Percentiles rank a stretch among this genome's conserved stretches.
These are phyloP conservation scores for Hirtodrosophila trivittata DNA, from an alignment of 2,888 invertebrate genomes.

Conservation along the genomic window DNA sequence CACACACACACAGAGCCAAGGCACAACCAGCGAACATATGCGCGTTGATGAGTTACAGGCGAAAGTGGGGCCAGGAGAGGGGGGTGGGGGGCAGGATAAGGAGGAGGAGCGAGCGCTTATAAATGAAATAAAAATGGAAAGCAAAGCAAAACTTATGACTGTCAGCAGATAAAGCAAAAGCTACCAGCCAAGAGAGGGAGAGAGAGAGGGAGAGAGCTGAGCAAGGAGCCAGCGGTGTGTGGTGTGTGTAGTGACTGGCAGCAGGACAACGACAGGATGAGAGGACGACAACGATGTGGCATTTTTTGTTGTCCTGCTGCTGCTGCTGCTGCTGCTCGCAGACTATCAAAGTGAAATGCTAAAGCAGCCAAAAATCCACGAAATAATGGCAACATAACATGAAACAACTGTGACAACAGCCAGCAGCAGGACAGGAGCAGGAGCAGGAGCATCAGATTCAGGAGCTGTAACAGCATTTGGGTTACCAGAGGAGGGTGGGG, in stretches of 20 bases:
- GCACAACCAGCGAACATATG: constrained; percentile 65
- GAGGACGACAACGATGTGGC: constrained; percentile 28
- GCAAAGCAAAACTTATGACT: constrained; percentile 80
- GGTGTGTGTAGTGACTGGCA: background rate
- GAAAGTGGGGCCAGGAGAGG: background rate
- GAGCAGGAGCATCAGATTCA: background rate
- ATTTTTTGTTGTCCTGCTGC: constrained; percentile 11
- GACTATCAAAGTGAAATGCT: constrained; percentile 81
- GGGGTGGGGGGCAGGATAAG: background rate
- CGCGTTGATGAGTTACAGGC: constrained; percentile 76
- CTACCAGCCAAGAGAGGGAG: constrained; percentile 63
- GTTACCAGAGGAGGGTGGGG: background rate
- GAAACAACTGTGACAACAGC: constrained; percentile 79
- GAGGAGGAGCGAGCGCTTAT: constrained; percentile 55
- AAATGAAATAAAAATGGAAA: constrained; percentile 79
- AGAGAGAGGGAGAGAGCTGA: constrained; percentile 9
- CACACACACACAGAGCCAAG: constrained; percentile 21
- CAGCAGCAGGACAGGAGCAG: constrained; percentile 2
- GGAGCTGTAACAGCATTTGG: background rate
- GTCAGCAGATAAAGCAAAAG: constrained; percentile 79
- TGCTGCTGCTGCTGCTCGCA: constrained; percentile 15
- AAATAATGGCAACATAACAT: constrained; percentile 80
- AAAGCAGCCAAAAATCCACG: constrained; percentile 80
- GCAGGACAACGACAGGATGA: constrained; percentile 6
- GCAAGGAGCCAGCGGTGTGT: background rate